Evolutionary conservation across 2,888 invertebrate species (phyloP), one percentile per base, ranked within the genome.

Genomic region (Lacanobia wlatinum): DNA sequence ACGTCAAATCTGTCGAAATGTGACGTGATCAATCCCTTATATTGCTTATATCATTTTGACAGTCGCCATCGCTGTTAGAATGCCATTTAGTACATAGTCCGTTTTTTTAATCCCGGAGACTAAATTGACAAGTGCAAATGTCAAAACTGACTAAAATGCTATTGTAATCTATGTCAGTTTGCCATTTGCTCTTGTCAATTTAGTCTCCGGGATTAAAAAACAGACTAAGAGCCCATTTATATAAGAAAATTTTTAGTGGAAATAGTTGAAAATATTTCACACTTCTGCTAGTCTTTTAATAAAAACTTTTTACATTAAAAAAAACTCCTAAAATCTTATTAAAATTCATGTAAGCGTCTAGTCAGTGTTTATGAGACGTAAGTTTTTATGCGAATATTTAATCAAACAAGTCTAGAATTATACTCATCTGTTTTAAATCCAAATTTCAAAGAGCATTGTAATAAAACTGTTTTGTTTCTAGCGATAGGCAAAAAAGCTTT

Each of bases 341-440:
- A 67, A 50, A 64, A 77, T 62, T 77, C 28, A 50, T 55, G 28
- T 63, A 55, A 69, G 50, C 56, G 66, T 65, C 73, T 70, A 60
- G 55, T 67, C 76, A n/a, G 72, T 71, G 66, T 82, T 81, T 81
- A 78, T 66, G 52, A 50, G 38, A 52, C 53, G 55, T 70, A 73
- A 40, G 28, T 78, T 84, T 84, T 82, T 72, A 80, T 74, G 68
- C 34, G 67, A 76, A 64, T 63, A 59, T 73, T 69, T 73, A 52
- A 80, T 74, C 68, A 60, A 74, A 84, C 70, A 58, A 66, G 62
- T 59, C 59, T 61, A 69, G 66, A 52, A 73, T 61, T 81, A 61
- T 46, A 43, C 55, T 63, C 62, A 52, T 68, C 48, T 68, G 59
- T 73, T 63, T 77, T 77, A 58, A 58, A 60, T 73, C 66, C 53